Conservation (phyloP, 2,888 invertebrate species). For the Tortrix viridana region DNA sequence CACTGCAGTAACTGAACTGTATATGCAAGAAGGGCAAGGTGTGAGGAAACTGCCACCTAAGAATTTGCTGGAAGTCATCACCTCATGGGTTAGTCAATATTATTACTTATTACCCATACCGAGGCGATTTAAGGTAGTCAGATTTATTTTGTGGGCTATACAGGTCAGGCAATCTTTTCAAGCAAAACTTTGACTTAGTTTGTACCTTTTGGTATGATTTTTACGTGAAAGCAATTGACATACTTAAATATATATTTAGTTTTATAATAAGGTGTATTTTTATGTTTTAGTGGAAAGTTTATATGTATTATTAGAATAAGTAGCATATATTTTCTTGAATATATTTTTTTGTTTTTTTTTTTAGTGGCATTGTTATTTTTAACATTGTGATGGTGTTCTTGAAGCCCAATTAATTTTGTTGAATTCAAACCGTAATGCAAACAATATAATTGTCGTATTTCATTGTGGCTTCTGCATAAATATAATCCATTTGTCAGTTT, state of each 20-base stretch:
- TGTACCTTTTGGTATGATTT: neutral
- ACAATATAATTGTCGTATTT: too few relatives aligned
- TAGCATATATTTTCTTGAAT: too few relatives aligned
- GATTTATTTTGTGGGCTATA: conserved; percentile 22
- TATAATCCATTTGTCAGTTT: too few relatives aligned
- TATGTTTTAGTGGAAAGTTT: too few relatives aligned
- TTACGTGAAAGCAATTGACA: neutral
- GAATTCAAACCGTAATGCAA: too few relatives aligned
- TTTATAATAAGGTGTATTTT: too few relatives aligned
- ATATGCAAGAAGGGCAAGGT: conserved; percentile 77
- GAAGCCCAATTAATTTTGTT: too few relatives aligned
- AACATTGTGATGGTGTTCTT: too few relatives aligned
- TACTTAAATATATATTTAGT: neutral
- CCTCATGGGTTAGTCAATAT: conserved; percentile 85
- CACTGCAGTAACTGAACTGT: conserved; percentile 92
- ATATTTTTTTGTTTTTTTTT: too few relatives aligned
- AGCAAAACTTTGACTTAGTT: conserved; percentile 8
- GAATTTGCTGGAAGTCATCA: conserved; percentile 87
- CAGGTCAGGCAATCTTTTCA: conserved; percentile 8
- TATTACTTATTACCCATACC: conserved; percentile 22
- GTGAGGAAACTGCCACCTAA: conserved; percentile 83
- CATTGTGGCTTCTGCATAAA: too few relatives aligned
- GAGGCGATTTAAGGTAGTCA: conserved; percentile 1
- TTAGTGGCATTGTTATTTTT: too few relatives aligned
- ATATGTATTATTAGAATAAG: too few relatives aligned